These are phyloP conservation scores for Oryzias celebensis DNA, from an alignment of 2,113 vertebrate genomes.

Conservation along the genomic window DNA sequence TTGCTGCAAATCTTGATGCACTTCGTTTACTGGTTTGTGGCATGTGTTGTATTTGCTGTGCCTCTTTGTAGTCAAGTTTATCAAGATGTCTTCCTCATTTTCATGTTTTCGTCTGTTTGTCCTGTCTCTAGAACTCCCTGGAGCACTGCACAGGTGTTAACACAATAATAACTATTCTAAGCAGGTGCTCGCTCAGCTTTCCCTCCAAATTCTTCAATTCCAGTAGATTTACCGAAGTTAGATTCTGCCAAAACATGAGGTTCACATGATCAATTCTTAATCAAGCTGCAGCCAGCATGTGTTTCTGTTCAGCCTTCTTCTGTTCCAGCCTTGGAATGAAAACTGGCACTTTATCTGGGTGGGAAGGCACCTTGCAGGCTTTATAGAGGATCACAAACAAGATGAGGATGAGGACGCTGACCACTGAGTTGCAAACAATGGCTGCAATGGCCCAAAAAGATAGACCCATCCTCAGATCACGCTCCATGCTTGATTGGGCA, in stretches of 20 bases:
- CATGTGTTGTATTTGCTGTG: neutral
- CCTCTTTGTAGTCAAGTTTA: neutral
- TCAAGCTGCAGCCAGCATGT: conserved; percentile 69
- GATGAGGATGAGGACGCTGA: conserved; percentile 74
- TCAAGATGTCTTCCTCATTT: neutral
- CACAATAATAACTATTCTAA: no score
- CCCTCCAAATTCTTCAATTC: neutral
- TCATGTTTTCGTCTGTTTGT: neutral
- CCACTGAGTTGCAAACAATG: conserved; percentile 77
- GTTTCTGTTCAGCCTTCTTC: conserved; percentile 67
- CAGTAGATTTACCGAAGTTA: neutral
- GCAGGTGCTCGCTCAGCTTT: neutral
- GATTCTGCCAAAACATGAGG: neutral
- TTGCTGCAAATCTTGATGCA: conserved; percentile 53
- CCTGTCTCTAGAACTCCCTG: no score
- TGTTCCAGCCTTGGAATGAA: conserved; percentile 36
- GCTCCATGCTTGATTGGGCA: conserved; percentile 60
- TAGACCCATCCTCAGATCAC: conserved; percentile 65
- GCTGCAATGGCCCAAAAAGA: conserved; percentile 76
- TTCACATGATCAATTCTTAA: neutral
- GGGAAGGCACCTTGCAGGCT: conserved; percentile 80
- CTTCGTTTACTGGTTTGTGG: conserved; percentile 23
- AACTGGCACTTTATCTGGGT: conserved; percentile 55
- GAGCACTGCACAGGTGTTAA: no score
- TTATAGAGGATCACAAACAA: conserved; percentile 79